These are phyloP conservation scores for Coelinius sp. DNA, from an alignment of 2,888 invertebrate species.

Conservation along the genomic window DNA sequence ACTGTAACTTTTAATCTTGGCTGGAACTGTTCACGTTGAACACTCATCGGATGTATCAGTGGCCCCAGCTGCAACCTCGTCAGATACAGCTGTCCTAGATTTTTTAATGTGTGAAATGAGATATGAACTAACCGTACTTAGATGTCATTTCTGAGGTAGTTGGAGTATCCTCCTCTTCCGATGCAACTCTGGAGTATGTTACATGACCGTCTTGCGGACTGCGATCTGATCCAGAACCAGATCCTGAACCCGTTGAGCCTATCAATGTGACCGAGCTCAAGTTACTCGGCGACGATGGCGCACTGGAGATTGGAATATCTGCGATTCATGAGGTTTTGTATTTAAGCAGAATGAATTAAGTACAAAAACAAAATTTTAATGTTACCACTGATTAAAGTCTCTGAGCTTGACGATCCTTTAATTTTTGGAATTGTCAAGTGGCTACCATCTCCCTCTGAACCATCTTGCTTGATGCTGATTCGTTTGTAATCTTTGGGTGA, in stretches of 20 bases:
- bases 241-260: conserved; percentile 74
- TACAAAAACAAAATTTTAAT: background rate
- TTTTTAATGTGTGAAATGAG: background rate
- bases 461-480: conserved; percentile 71
- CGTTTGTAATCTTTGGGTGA: conserved; percentile 60
- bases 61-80: no score
- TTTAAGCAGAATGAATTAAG: no score
- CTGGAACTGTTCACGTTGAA: no score
- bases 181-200: conserved; percentile 54
- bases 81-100: no score
- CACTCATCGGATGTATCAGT: no score
- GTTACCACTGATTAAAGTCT: conserved; percentile 80
- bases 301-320: conserved; percentile 72
- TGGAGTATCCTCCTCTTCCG: conserved; percentile 59
- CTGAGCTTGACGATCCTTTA: conserved; percentile 82
- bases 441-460: conserved; percentile 74
- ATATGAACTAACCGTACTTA: conserved; percentile 52
- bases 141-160: conserved; percentile 48
- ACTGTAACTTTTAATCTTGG: no score
- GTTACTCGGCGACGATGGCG: conserved; percentile 82
- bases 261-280: conserved; percentile 82
- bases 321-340: conserved; percentile 33
- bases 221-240: conserved; percentile 63
- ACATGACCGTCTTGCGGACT: conserved; percentile 60
- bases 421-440: conserved; percentile 83